Evolutionary conservation across 2,888 invertebrate species (phyloP).

Genomic region (Agrochola lychnidis): DNA sequence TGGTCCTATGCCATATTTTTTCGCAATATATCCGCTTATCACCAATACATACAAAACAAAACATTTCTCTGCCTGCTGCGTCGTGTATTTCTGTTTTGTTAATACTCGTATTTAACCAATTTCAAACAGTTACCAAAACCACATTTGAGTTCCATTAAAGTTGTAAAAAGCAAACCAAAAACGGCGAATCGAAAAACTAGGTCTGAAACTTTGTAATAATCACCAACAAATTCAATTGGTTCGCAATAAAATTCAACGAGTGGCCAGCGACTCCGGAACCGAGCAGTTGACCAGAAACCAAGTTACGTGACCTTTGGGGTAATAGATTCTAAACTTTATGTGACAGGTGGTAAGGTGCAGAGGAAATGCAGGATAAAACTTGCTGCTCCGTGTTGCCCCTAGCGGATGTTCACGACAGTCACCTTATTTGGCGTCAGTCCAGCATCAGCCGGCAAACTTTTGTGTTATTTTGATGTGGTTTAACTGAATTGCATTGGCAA

Average conservation of each 20-base stretch:
- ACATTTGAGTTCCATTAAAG: constrained; percentile 39
- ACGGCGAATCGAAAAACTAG: constrained; percentile 53
- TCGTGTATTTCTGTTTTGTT: not conserved
- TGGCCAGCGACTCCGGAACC: constrained; percentile 82
- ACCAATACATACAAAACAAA: not conserved
- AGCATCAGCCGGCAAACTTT: constrained; percentile 85
- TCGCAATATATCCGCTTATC: too few relatives aligned
- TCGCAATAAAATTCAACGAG: constrained; percentile 82
- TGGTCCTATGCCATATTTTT: not conserved
- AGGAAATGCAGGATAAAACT: constrained; percentile 66
- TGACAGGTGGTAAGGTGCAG: constrained; percentile 63
- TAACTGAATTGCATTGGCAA: constrained; percentile 79
- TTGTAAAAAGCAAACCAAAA: constrained; percentile 38
- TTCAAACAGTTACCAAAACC: constrained; percentile 1
- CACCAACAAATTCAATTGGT: constrained; percentile 84
- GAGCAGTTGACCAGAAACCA: constrained; percentile 78
- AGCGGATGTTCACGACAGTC: constrained; percentile 87
- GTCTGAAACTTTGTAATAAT: constrained; percentile 77
- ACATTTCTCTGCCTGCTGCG: too few relatives aligned
- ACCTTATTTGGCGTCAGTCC: constrained; percentile 89
- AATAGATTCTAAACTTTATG: constrained; percentile 73
- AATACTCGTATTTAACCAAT: not conserved
- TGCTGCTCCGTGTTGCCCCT: constrained; percentile 75
- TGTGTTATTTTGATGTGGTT: constrained; percentile 89
- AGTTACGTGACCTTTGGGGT: constrained; percentile 55